Evolutionary conservation across 1,140 invertebrate species (phyloP), one percentile per base, ranked within the genome.

Genomic region (Melitaea cinxia): DNA sequence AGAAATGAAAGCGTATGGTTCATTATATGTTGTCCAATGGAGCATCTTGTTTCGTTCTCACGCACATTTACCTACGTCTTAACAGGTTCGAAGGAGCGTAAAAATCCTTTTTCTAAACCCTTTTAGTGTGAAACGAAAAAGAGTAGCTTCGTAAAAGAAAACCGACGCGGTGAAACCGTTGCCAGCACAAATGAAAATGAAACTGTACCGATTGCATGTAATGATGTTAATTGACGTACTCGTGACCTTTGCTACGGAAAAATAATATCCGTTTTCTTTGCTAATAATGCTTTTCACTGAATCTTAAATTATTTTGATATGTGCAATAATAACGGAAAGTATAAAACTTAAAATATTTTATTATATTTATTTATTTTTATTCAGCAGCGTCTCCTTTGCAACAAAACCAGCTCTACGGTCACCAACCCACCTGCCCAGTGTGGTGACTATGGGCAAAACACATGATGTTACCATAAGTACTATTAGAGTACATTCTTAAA

Each of bases 1-100:
- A 72, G 65, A 72, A 67, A 75, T 66, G 67, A 68, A 72, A 73
- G 65, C 72, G 72, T 77, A 78, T 73, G 71, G 70, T 67, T 73
- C 69, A 73, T 73, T 78, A 73, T 60, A 59, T 73, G 65, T 68
- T 70, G 72, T 76, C 67, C 67, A 69, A 54, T 76, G 61, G 55
- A 69, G 68, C 72, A 78, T 72, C 74, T 82, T 84, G 82, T 78
- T 75, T 77, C 66, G 70, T 84, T 82, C 79, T 84, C 79, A 84
- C 82, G 75, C 75, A 77, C 73, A 78, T 72, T 72, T 69, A 67
- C 66, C 61, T 68, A 58, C 60, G 55, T 75, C 70, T 72, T 70
- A 71, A 71, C 70, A 68, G 75, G 69, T 82, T 80, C 73, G 61
- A 59, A 74, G 68, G 73, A 73, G 78, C 79, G 73, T 78, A 65